Evolutionary conservation across 2,888 invertebrate genomes (phyloP).

Genomic region (Epirrhoe tristata): DNA sequence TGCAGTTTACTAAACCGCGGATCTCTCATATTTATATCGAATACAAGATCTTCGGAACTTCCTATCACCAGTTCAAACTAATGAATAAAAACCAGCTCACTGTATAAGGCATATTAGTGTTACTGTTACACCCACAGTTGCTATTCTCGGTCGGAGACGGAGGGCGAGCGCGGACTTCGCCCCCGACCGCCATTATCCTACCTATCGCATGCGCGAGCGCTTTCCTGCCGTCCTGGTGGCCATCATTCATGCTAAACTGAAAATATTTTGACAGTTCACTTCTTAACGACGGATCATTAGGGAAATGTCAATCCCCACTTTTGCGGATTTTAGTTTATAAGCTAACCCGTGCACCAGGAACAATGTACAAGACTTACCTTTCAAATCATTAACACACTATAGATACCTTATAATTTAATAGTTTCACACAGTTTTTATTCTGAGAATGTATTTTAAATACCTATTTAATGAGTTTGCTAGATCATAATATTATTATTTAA

Average conservation of each 20-base stretch:
- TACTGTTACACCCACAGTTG: constrained; percentile 5
- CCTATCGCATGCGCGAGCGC: constrained; percentile 15
- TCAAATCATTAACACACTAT: too few species aligned
- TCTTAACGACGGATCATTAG: background rate
- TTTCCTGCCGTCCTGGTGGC: constrained; percentile 13
- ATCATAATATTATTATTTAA: too few species aligned
- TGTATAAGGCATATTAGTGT: background rate
- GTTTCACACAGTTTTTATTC: too few species aligned
- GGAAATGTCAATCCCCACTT: background rate
- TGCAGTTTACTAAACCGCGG: too few species aligned
- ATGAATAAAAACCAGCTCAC: background rate
- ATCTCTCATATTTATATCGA: too few species aligned
- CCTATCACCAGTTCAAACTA: background rate
- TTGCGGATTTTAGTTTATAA: background rate
- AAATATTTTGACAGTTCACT: background rate
- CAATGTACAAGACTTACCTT: too few species aligned
- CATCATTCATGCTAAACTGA: constrained; percentile 5
- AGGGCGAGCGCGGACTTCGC: constrained; percentile 23
- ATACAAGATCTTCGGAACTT: too few species aligned
- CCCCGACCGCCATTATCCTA: constrained; percentile 22
- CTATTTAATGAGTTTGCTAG: too few species aligned
- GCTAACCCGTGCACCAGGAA: background rate
- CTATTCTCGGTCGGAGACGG: constrained; percentile 23
- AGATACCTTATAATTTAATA: too few species aligned
- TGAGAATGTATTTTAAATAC: too few species aligned